These are phyloP conservation scores for Lepidocyrtoides sp. DNA, from an alignment of 2,888 invertebrate genomes.

Conservation along the genomic window DNA sequence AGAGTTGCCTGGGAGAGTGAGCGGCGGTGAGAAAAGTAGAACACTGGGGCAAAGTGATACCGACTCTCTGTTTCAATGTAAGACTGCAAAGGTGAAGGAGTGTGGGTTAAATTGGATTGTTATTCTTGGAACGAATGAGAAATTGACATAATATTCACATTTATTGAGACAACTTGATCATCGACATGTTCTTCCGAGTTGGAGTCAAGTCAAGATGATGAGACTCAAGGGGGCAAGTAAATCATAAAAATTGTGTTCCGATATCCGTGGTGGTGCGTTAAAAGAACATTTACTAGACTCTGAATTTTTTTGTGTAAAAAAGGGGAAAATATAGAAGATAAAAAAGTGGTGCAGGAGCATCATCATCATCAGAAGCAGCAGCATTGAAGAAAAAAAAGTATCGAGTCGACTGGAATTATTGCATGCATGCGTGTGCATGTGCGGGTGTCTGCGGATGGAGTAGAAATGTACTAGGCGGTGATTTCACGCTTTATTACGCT, in stretches of 20 bases:
- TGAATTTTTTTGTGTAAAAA: constrained; percentile 10
- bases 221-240: constrained; percentile 67
- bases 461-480: constrained; percentile 64
- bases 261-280: not conserved
- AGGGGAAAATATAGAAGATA: constrained; percentile 1
- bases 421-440: constrained; percentile 20
- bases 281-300: not conserved
- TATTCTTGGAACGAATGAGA: constrained; percentile 22
- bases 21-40: too few species aligned
- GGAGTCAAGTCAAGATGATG: constrained; percentile 39
- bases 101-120: not conserved
- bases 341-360: constrained; percentile 20
- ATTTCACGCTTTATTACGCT: constrained; percentile 76
- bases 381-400: constrained; percentile 39
- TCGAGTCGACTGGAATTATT: constrained; percentile 55
- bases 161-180: constrained; percentile 22
- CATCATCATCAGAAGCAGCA: too few species aligned
- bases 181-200: not conserved
- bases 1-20: not conserved
- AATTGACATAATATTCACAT: constrained; percentile 58
- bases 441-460: not conserved
- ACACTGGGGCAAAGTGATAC: constrained; percentile 32
- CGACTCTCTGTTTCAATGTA: not conserved
- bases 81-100: too few species aligned
- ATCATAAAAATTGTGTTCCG: constrained; percentile 41